phyloP scores from a whole-genome alignment of 2,113 vertebrate species.

The Seriola aureovittata region DNA sequence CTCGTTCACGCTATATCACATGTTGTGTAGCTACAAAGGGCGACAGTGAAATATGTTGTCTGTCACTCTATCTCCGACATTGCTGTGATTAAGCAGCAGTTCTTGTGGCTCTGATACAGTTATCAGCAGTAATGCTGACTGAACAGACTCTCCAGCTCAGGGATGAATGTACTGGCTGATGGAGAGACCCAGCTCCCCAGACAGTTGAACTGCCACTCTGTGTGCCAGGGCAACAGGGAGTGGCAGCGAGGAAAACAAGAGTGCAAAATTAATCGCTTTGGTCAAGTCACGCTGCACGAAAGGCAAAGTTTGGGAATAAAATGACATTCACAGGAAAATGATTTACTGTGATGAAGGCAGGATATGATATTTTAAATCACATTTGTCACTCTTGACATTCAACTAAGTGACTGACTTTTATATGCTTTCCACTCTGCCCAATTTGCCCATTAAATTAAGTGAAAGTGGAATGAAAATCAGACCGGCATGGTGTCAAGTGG shows the following conservation, averaged over 20 bases:
- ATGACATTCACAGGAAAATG: conserved; percentile 62
- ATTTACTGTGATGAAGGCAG: conserved; percentile 54
- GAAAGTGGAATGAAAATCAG: conserved; percentile 49
- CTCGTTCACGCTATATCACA: conserved; percentile 19
- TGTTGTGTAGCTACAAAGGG: conserved; percentile 10
- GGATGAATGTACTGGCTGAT: conserved; percentile 45
- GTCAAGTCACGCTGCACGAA: conserved; percentile 51
- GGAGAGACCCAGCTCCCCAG: conserved; percentile 59
- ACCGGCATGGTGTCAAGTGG: conserved; percentile 35
- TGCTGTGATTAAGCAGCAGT: conserved; percentile 67
- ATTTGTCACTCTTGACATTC: conserved; percentile 80
- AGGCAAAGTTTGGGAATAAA: conserved; percentile 53
- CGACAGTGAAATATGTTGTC: conserved; percentile 54
- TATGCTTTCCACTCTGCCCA: conserved; percentile 30
- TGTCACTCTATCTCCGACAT: conserved; percentile 65
- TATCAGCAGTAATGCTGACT: conserved; percentile 60
- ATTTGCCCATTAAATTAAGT: conserved; percentile 48
- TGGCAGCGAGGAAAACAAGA: conserved; percentile 56
- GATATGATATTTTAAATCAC: conserved; percentile 71
- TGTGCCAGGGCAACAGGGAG: conserved; percentile 42
- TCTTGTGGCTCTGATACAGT: conserved; percentile 55
- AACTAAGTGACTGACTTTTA: conserved; percentile 50
- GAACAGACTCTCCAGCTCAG: conserved; percentile 60
- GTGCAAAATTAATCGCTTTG: conserved; percentile 55
- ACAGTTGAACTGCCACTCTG: conserved; percentile 60